Conservation (phyloP, 2,113 vertebrate genomes). For the Pica pica region DNA sequence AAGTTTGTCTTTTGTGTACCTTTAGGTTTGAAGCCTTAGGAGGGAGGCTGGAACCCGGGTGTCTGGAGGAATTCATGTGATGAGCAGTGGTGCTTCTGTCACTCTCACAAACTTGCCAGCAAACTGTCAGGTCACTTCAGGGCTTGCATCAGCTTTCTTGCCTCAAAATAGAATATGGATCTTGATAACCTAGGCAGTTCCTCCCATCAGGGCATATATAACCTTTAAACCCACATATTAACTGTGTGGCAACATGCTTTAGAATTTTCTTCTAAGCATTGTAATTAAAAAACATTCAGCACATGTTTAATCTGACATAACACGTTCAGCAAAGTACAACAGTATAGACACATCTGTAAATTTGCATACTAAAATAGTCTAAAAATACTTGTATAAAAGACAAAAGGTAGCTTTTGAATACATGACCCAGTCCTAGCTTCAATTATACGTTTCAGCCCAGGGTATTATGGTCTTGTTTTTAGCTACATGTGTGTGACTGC, state of each 20-base stretch:
- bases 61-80: not conserved
- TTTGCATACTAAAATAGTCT: conserved; percentile 57
- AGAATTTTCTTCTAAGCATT: conserved; percentile 13
- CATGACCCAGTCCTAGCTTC: conserved; percentile 46
- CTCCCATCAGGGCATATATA: not conserved
- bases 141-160: not conserved
- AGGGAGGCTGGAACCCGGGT: not conserved
- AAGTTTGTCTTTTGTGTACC: not conserved
- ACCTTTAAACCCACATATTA: not conserved
- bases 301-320: conserved; percentile 40
- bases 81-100: too few relatives aligned
- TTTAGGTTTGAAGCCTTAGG: not conserved
- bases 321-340: conserved; percentile 48
- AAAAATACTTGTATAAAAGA: conserved; percentile 67
- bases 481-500: conserved; percentile 59
- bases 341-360: conserved; percentile 63
- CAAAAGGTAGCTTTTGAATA: conserved; percentile 59
- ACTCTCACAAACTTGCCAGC: not conserved
- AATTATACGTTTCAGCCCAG: conserved; percentile 63
- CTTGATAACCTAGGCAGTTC: not conserved
- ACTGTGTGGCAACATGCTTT: not conserved
- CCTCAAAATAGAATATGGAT: not conserved
- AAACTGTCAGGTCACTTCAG: not conserved
- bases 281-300: conserved; percentile 26
- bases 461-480: conserved; percentile 67